Evolutionary conservation across 2,113 vertebrate species (phyloP).

Genomic region (Myodes glareolus): DNA sequence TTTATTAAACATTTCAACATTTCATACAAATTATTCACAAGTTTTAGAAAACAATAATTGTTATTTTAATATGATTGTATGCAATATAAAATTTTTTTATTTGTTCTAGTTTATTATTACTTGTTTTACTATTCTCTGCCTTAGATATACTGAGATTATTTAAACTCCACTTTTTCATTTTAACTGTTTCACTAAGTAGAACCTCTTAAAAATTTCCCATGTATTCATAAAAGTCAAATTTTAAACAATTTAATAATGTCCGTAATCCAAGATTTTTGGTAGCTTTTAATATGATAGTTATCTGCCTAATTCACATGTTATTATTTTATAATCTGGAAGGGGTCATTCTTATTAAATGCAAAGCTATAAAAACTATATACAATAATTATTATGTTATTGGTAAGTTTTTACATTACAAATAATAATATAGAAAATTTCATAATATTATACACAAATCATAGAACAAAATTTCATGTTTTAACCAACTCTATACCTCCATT

Average conservation of each 20-base stretch:
- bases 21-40: not conserved
- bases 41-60: not conserved
- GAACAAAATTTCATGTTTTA: not conserved
- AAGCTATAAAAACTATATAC: not conserved
- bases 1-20: not conserved
- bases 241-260: not conserved
- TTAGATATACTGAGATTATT: not conserved
- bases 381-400: not conserved
- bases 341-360: not conserved
- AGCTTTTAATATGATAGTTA: not conserved
- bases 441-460: not conserved
- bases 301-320: not conserved
- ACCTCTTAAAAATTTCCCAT: not conserved
- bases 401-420: not conserved
- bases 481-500: not conserved
- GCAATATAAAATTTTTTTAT: not conserved
- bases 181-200: not conserved
- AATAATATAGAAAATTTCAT: not conserved
- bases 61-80: not conserved
- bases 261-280: not conserved
- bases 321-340: not conserved
- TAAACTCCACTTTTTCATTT: not conserved
- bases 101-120: not conserved
- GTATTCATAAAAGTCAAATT: not conserved
- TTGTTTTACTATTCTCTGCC: not conserved